Percentiles rank a stretch among this genome's conserved stretches.
These are phyloP conservation scores for Heliconius hewitsoni DNA, from an alignment of 1,140 invertebrate species.

Conservation along the genomic window DNA sequence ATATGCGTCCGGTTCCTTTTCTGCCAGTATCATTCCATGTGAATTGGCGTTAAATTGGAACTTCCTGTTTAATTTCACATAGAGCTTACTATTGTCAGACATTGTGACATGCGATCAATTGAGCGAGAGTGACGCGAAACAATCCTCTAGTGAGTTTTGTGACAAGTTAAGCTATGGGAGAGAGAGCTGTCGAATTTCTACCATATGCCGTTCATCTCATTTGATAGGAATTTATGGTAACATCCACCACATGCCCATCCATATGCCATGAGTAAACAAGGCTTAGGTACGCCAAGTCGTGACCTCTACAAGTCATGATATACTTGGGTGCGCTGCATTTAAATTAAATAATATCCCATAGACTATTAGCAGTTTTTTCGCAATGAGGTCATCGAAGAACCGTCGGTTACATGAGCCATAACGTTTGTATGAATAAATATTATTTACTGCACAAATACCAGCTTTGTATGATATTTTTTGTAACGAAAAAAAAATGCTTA, in stretches of 20 bases:
- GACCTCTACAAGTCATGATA: slow-evolving; percentile 46
- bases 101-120: slow-evolving; percentile 75
- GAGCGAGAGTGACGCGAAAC: slow-evolving; percentile 74
- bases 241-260: slow-evolving; percentile 52
- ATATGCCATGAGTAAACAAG: slow-evolving; percentile 44
- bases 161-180: slow-evolving; percentile 59
- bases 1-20: slow-evolving; percentile 60
- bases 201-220: slow-evolving; percentile 62
- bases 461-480: slow-evolving; percentile 18
- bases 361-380: slow-evolving; percentile 50
- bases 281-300: slow-evolving; percentile 20
- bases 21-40: slow-evolving; percentile 67
- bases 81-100: slow-evolving; percentile 62
- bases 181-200: slow-evolving; percentile 47
- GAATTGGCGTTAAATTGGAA: slow-evolving; percentile 78
- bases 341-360: slow-evolving; percentile 49
- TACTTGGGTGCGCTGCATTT: slow-evolving; percentile 49
- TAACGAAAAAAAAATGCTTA: not conserved
- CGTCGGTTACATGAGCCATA: slow-evolving; percentile 49
- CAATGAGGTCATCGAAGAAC: slow-evolving; percentile 55
- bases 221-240: slow-evolving; percentile 41
- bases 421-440: slow-evolving; percentile 31
- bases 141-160: slow-evolving; percentile 71
- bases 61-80: slow-evolving; percentile 78
- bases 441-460: slow-evolving; percentile 2